Evolutionary conservation across 2,797 vertebrate genomes (phyloP).

Genomic region (Florisuga fusca): DNA sequence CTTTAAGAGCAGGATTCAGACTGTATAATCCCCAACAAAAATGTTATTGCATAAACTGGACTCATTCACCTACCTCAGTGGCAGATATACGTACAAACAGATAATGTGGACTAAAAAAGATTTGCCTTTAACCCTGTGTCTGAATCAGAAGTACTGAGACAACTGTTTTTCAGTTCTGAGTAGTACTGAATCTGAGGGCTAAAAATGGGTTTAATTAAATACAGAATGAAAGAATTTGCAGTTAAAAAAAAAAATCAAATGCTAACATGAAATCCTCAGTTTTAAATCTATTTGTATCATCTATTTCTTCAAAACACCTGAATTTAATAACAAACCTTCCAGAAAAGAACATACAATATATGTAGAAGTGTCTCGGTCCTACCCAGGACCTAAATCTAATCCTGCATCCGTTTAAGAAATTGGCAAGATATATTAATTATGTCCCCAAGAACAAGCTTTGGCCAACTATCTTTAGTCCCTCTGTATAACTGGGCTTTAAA

Average conservation of each 20-base stretch:
- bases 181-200: neutral
- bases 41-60: neutral
- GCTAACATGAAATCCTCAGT: neutral
- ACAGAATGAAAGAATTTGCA: neutral
- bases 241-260: neutral
- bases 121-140: neutral
- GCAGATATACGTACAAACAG: neutral
- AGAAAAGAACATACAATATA: neutral
- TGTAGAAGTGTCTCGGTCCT: neutral
- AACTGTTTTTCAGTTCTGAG: neutral
- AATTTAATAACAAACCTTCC: neutral
- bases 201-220: neutral
- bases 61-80: neutral
- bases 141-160: neutral
- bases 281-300: neutral
- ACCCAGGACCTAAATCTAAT: neutral
- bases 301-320: neutral
- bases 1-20: neutral
- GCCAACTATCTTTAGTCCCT: conserved; percentile 5
- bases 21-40: neutral
- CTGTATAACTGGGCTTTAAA: neutral
- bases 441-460: conserved; percentile 7
- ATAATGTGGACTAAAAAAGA: neutral
- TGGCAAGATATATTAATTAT: neutral
- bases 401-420: conserved; percentile 1